Evolutionary conservation across 2,797 vertebrate species (phyloP), one percentile per base, ranked within the genome.

Genomic region (Sebastes minor): DNA sequence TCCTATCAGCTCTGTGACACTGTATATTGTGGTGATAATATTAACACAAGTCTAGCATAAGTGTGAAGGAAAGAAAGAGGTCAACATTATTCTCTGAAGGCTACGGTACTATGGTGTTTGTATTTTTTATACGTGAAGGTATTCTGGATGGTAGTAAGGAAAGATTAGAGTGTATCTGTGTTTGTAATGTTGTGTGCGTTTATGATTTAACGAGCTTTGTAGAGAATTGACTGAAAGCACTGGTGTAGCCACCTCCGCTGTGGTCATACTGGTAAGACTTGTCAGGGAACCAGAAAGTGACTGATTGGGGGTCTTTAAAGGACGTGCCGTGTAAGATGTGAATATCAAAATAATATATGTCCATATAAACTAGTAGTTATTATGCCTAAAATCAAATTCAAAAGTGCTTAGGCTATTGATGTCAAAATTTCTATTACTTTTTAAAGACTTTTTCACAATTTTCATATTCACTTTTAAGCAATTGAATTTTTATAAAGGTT

Each of bases 261-360:
- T 73, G 59, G 71, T 67, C 55, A 28, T 61, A 67, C 56, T 64
- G 52, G 86, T 64, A 23, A 63, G 75, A 85, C 71, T 83, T 65
- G 81, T 87, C 78, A 79, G 83, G 87, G 75, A 92, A 90, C 60
- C 67, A 80, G 90, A 76, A 94, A 87, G 92, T 92, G 82, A 86
- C 74, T 69, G 80, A 84, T 57, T 71, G 82, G 83, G 83, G 77
- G 77, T 92, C 73, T 83, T 78, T 83, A 78, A 89, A 85, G 86
- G 86, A 92, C 59, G 85, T 88, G 64, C 38, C 65, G 62, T 92
- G 90, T 93, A 93, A 95, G 84, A 92, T 94, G 94, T 92, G 85
- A 94, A 91, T 93, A 92, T 89, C 74, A 80, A 93, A 95, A 93
- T 94, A 94, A 95, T 95, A 96, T 96, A 95, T 96, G 91, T 91